Evolutionary conservation across 2,113 vertebrate genomes (phyloP).

Genomic region (Melanerpes formicivorus): DNA sequence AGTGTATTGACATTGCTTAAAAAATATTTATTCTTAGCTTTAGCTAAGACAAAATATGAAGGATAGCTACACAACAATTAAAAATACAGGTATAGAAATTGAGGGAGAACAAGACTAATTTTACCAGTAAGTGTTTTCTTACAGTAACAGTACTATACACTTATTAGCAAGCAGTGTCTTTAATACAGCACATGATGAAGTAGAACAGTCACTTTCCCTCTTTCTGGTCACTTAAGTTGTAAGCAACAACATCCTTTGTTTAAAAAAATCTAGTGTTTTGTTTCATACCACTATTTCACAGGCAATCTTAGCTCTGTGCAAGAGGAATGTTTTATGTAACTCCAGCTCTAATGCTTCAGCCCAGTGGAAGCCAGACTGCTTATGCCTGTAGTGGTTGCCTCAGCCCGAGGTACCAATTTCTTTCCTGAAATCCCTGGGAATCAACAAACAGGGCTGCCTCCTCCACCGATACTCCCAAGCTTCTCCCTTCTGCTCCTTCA

Average conservation of each 20-base stretch:
- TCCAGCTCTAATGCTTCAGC: neutral
- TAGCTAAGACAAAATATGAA: conserved; percentile 12
- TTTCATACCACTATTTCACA: neutral
- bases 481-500: neutral
- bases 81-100: neutral
- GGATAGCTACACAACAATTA: neutral
- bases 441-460: neutral
- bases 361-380: neutral
- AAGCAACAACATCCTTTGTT: neutral
- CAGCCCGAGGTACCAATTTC: neutral
- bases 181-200: neutral
- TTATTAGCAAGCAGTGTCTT: neutral
- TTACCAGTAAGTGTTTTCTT: neutral
- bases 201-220: neutral
- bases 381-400: neutral
- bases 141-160: neutral
- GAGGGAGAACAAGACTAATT: neutral
- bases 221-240: neutral
- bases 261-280: neutral
- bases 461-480: neutral
- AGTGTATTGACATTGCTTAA: neutral
- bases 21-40: neutral
- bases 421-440: neutral
- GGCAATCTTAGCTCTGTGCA: neutral
- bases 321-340: neutral